Conservation (phyloP, 2,113 vertebrate species). For the Calyptomena viridis region DNA sequence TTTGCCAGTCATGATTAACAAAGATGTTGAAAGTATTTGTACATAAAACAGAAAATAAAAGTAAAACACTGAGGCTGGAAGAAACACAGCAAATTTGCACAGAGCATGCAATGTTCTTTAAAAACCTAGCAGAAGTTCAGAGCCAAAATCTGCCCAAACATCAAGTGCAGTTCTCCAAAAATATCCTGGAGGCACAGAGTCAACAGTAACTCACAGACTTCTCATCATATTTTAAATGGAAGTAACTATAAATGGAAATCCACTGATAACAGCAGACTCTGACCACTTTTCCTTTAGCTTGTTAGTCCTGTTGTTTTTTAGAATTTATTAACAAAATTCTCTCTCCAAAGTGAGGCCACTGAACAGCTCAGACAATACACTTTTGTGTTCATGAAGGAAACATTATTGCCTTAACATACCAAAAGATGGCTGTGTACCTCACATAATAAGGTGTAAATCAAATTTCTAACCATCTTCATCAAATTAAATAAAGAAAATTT, state of each 20-base stretch:
- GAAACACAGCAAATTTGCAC: neutral
- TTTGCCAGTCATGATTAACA: neutral
- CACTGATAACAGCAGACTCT: neutral
- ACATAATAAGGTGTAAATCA: neutral
- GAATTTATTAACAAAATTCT: neutral
- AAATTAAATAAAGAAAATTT: neutral
- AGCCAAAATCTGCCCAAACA: neutral
- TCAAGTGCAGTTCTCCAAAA: neutral
- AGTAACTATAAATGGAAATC: neutral
- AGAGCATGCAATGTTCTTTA: neutral
- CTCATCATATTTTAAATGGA: neutral
- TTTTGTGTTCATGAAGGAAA: neutral
- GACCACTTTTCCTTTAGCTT: neutral
- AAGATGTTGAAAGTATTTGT: neutral
- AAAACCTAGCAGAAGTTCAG: neutral
- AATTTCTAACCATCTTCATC: neutral
- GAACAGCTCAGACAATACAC: neutral
- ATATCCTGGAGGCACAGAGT: neutral
- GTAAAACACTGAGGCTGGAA: neutral
- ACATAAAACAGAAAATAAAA: neutral
- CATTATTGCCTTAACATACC: neutral
- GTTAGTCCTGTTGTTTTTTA: neutral
- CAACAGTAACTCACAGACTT: neutral
- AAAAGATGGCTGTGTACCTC: neutral
- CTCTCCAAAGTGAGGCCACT: neutral